Evolutionary conservation across 2,888 invertebrate species (phyloP).

Genomic region (Emesis russula): DNA sequence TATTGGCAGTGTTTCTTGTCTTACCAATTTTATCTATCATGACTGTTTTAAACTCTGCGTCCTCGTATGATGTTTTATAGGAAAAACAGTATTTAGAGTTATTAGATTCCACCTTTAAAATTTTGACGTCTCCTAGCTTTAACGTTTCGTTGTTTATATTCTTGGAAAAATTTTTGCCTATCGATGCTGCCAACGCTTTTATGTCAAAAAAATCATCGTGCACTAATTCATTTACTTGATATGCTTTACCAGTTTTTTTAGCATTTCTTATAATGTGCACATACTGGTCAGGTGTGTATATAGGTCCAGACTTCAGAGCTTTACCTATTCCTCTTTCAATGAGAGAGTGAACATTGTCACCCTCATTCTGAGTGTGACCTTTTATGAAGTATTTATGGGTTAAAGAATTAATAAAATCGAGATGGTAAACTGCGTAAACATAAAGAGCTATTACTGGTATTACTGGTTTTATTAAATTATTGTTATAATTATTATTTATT

Average conservation of each 20-base stretch:
- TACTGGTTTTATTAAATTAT: no score
- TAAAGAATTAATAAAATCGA: background rate
- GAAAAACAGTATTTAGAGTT: background rate
- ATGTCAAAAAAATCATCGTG: conserved; percentile 36
- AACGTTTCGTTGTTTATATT: no score
- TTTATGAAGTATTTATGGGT: background rate
- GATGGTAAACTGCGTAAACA: background rate
- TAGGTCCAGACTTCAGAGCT: background rate
- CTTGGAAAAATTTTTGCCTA: no score
- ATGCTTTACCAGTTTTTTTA: conserved; percentile 38
- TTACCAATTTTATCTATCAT: background rate
- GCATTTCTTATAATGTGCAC: conserved; percentile 16
- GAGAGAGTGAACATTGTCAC: conserved; percentile 31
- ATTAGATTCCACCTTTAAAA: no score
- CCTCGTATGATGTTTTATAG: conserved; percentile 3
- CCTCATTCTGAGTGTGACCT: conserved; percentile 3
- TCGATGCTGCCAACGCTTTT: conserved; percentile 19
- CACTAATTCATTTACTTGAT: conserved; percentile 29
- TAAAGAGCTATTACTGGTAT: background rate
- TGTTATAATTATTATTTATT: no score
- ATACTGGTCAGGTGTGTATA: conserved; percentile 11
- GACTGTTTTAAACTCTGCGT: background rate
- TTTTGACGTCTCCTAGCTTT: conserved; percentile 16
- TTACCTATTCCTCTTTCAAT: background rate
- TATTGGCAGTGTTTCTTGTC: background rate